These are phyloP conservation scores for Heliocidaris erythrogramma DNA, from an alignment of 35 echinoderm and acorn worm genomes.

Conservation along the genomic window DNA sequence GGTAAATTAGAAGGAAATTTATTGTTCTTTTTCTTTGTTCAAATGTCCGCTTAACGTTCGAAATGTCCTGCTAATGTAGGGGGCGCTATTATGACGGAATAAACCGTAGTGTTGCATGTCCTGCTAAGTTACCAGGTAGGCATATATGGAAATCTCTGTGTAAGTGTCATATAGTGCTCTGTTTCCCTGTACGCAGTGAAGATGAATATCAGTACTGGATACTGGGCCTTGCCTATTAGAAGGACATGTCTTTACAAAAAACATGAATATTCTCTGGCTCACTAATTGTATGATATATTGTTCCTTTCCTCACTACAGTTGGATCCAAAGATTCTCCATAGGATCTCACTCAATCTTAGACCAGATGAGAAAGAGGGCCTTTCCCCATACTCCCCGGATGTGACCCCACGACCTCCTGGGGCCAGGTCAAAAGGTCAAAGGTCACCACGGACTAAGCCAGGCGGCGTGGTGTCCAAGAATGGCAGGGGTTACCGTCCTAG, in stretches of 20 bases:
- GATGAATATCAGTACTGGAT: too few species aligned
- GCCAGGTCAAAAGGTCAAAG: conserved; percentile 47
- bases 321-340: conserved; percentile 77
- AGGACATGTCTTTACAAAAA: background rate
- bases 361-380: conserved; percentile 77
- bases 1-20: too few species aligned
- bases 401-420: conserved; percentile 54
- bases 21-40: too few species aligned
- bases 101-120: too few species aligned
- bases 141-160: too few species aligned
- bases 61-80: too few species aligned
- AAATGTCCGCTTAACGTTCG: too few species aligned
- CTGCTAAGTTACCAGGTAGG: too few species aligned
- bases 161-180: too few species aligned
- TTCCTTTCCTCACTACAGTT: conserved; percentile 51
- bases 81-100: too few species aligned
- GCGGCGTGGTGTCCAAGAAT: conserved; percentile 57
- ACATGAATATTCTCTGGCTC: background rate
- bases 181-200: too few species aligned
- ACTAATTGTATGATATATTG: background rate
- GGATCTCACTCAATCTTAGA: conserved; percentile 72
- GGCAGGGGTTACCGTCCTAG: conserved; percentile 56
- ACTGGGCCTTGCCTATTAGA: too few species aligned
- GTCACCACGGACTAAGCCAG: conserved; percentile 36
- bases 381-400: conserved; percentile 83